Base-by-base conservation (phyloP, 2,113 vertebrate genomes). In the zebrafish (Danio rerio) region DNA sequence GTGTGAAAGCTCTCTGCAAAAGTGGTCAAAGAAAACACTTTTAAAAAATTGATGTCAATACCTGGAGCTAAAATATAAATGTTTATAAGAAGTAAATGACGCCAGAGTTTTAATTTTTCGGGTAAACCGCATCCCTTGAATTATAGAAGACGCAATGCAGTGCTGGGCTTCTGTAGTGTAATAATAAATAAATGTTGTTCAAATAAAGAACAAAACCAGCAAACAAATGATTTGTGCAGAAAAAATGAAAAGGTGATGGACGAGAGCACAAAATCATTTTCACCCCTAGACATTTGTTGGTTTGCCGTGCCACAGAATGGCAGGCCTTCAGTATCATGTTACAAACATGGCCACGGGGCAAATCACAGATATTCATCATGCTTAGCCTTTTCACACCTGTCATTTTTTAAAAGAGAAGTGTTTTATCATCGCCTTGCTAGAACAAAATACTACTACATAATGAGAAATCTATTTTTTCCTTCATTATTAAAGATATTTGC, bases 251-350 rank as follows among this genome's bases (percentile, higher is more conserved):
- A 43, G 49, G 31, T 72, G 65, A 83, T 81, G 59, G 58, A 71
- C 50, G 63, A 72, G 73, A 83, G 61, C 70, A 31, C 52, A 81
- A 83, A 74, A 66, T 42, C 3, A 59, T 78, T 85, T 72, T 77
- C 71, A 76, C 20, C 62, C 55, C 31, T 42, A 68, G 56, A 68
- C 73, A 58, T 61, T 55, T 45, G 50, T 31, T 40, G 43, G 62
- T 53, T 5, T 52, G 11, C 5, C 11, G 2, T 15, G 59, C 31
- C 58, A 56, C 42, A 5, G 59, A 50, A 63, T 50, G n/a, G 21
- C 70, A 74, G 49, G 58, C 31, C 65, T 70, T 76, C 42, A 66
- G 62, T 12, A 55, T 55, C 77, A 55, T 58, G 61, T 56, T 49
- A 47, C 21, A 50, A 82, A 66, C 20, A 15, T 31, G 21, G 21